phyloP scores from a whole-genome alignment of 2,888 invertebrate genomes.

The Caenorhabditis doughertyi region DNA sequence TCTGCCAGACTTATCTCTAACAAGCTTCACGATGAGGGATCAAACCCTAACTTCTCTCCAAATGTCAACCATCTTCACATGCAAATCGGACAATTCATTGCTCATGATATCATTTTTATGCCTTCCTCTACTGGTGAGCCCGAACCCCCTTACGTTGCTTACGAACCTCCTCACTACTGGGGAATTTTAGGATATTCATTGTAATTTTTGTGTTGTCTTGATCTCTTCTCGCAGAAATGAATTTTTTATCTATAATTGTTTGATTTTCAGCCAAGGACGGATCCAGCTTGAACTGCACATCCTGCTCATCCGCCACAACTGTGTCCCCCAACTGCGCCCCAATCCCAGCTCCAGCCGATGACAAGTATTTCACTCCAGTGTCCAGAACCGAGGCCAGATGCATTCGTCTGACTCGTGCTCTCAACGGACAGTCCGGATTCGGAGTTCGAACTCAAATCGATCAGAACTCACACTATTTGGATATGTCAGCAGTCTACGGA shows the following conservation, averaged over 20 bases:
- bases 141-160: too few species aligned
- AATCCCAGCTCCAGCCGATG: constrained; percentile 87
- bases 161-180: too few species aligned
- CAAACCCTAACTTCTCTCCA: constrained; percentile 45
- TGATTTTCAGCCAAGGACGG: constrained; percentile 62
- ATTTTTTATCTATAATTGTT: background rate
- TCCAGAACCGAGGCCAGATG: constrained; percentile 84
- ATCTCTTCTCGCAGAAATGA: background rate
- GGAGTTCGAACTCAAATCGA: constrained; percentile 72
- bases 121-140: constrained; percentile 86
- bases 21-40: constrained; percentile 58
- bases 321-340: constrained; percentile 94
- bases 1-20: constrained; percentile 68
- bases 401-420: constrained; percentile 94
- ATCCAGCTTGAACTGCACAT: constrained; percentile 79
- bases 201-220: background rate
- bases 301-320: constrained; percentile 91
- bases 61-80: constrained; percentile 85
- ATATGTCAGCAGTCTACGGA: constrained; percentile 90
- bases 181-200: constrained; percentile 1
- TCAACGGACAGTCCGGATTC: constrained; percentile 92
- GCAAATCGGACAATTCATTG: constrained; percentile 95
- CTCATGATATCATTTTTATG: constrained; percentile 94
- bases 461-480: constrained; percentile 90
- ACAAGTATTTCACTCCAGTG: constrained; percentile 62